phyloP scores from a whole-genome alignment of 2,888 invertebrate genomes.

The Embidobia sp. region DNA sequence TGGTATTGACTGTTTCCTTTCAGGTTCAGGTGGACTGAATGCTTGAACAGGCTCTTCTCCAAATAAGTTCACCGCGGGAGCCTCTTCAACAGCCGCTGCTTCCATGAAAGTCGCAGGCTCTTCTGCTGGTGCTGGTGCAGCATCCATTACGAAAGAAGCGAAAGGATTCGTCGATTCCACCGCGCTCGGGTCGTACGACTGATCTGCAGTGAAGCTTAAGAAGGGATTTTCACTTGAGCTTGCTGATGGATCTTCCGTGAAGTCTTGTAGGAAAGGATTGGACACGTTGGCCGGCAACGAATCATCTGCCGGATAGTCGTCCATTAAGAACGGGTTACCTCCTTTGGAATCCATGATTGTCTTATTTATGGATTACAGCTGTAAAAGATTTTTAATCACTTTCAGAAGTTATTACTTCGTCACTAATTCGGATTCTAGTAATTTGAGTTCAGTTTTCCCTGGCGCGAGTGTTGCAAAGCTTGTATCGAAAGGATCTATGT shows the following conservation, averaged over 20 bases:
- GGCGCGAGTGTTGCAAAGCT: conserved; percentile 89
- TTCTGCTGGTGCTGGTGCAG: conserved; percentile 65
- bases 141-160: conserved; percentile 76
- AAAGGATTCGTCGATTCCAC: conserved; percentile 80
- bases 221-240: conserved; percentile 81
- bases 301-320: conserved; percentile 84
- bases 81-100: conserved; percentile 47
- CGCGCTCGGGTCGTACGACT: conserved; percentile 69
- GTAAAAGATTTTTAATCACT: conserved; percentile 21
- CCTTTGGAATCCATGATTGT: conserved; percentile 83
- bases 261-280: conserved; percentile 87
- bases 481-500: conserved; percentile 92
- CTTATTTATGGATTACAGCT: not conserved
- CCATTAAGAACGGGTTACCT: conserved; percentile 92
- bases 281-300: conserved; percentile 83
- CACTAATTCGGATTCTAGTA: conserved; percentile 89
- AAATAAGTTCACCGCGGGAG: conserved; percentile 55
- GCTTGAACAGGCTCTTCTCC: conserved; percentile 54
- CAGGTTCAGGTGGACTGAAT: conserved; percentile 30
- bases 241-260: conserved; percentile 72
- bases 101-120: conserved; percentile 50
- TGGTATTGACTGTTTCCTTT: conserved; percentile 41
- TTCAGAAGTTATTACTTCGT: conserved; percentile 72
- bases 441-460: conserved; percentile 89
- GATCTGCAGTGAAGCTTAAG: conserved; percentile 73